Conservation (phyloP, 1,140 invertebrate genomes). For the Trichonephila clavipes region DNA sequence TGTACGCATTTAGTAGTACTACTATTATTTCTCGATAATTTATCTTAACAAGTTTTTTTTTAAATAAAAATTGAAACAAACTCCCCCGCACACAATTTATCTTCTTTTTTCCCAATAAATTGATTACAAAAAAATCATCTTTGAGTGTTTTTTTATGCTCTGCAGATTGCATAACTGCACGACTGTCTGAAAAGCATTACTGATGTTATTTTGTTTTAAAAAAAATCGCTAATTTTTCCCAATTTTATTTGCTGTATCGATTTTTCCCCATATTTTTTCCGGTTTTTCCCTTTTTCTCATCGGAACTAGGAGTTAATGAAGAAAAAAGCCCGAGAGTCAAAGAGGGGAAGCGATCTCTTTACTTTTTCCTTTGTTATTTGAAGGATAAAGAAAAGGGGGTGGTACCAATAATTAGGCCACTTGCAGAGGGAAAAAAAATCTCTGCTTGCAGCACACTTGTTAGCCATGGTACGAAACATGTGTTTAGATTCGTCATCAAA, state of each 20-base stretch:
- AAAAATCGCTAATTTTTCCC: not conserved
- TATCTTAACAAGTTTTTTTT: not conserved
- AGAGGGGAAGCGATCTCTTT: slow-evolving; percentile 4
- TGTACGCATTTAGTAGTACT: no score
- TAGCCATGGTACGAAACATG: slow-evolving; percentile 21
- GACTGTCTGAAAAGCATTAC: not conserved
- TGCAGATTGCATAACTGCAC: not conserved
- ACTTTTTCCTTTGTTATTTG: slow-evolving; percentile 15
- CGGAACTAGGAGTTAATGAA: slow-evolving; percentile 14
- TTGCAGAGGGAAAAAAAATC: slow-evolving; percentile 6
- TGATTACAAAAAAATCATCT: not conserved
- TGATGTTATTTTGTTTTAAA: not conserved
- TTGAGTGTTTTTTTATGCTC: not conserved
- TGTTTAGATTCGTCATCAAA: slow-evolving; percentile 20
- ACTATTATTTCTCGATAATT: no score
- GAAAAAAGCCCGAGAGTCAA: slow-evolving; percentile 37
- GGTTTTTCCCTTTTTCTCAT: not conserved
- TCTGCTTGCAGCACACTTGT: slow-evolving; percentile 17
- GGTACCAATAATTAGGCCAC: slow-evolving; percentile 35
- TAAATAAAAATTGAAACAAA: not conserved
- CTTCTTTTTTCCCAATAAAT: not conserved
- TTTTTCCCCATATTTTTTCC: slow-evolving; percentile 7
- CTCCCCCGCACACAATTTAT: not conserved
- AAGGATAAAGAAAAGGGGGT: slow-evolving; percentile 12
- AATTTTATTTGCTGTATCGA: slow-evolving; percentile 13